Evolutionary conservation across 2,888 invertebrate genomes (phyloP), one percentile per base, ranked within the genome.

Genomic region (Stratiomys singularior): DNA sequence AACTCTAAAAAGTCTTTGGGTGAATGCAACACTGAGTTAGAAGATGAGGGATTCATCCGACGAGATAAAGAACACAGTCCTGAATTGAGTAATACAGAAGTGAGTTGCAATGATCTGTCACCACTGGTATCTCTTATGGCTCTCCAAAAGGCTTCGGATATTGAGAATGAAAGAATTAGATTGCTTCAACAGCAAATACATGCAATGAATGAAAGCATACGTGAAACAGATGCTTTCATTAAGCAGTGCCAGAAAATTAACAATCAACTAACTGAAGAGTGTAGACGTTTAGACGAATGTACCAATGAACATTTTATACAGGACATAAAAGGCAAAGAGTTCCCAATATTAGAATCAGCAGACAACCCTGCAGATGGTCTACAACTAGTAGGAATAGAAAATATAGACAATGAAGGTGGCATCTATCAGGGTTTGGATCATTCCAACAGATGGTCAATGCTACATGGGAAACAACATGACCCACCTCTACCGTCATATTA

Each of bases 371-470:
- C 52, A n/a, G 15, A n/a, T 52, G 52, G 18, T 9, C 52, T 15
- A 52, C 4, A 5, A 3, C 52, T 15, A 52, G 15, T 13, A 15
- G 7, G 7, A 9, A 13, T 52, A 4, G 52, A 52, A 52, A 18
- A 52, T n/a, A 15, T 52, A 15, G 15, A 4, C 52, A 3, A 4
- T 18, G 52, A 13, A 15, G 15, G 46, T 23, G 69, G 47, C 47
- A 30, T 25, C 25, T 69, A 47, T 23, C 47, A 69, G 5, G 47
- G 23, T 1, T 25, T 15, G 21, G 52, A 69, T 21, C 5, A 69
- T 27, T 69, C n/a, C n/a, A 47, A 69, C 25, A 46, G 69, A 27
- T 69, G 69, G 69, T 69, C 69, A 13, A 46, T 52, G 69, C 47
- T 25, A 13, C 47, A 69, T 25, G 5, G n/a, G 7, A 23, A 11